These are phyloP conservation scores for Campylomormyrus tamandua DNA, from an alignment of 2,113 vertebrate species.

Conservation along the genomic window DNA sequence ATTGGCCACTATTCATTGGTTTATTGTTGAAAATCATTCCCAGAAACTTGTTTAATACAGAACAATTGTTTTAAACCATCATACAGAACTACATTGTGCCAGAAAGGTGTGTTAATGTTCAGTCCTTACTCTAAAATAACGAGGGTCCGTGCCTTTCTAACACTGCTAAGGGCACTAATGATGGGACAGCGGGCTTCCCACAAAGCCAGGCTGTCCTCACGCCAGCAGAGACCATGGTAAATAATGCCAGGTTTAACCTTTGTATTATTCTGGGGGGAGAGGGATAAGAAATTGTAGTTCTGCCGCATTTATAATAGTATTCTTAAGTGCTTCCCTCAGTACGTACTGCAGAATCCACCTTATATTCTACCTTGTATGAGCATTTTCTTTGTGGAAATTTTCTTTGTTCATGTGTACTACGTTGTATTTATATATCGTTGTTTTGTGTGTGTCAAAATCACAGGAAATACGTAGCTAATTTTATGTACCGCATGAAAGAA, in stretches of 20 bases:
- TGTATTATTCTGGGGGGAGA: background rate
- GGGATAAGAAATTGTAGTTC: background rate
- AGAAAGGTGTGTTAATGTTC: background rate
- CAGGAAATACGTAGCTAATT: background rate
- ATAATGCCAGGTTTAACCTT: background rate
- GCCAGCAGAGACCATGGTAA: background rate
- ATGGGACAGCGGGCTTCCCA: background rate
- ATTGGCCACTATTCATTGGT: background rate
- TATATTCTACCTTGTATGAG: background rate
- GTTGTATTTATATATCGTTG: background rate
- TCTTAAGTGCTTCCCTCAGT: background rate
- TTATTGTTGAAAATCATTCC: background rate
- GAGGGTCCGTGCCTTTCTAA: background rate
- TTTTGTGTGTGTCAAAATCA: background rate
- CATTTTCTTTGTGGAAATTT: background rate
- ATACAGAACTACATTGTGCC: background rate
- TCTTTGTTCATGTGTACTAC: background rate
- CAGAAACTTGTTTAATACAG: background rate
- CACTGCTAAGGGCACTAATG: background rate
- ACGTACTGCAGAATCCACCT: background rate
- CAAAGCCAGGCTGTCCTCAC: background rate
- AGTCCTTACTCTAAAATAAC: background rate
- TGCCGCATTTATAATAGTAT: background rate
- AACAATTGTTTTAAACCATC: background rate
- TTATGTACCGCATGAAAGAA: background rate